A percentile compares a stretch with the other conserved stretches of the same genome.
Evolutionary conservation across 2,113 vertebrate species (phyloP).

Genomic region (Nothoprocta perdicaria): DNA sequence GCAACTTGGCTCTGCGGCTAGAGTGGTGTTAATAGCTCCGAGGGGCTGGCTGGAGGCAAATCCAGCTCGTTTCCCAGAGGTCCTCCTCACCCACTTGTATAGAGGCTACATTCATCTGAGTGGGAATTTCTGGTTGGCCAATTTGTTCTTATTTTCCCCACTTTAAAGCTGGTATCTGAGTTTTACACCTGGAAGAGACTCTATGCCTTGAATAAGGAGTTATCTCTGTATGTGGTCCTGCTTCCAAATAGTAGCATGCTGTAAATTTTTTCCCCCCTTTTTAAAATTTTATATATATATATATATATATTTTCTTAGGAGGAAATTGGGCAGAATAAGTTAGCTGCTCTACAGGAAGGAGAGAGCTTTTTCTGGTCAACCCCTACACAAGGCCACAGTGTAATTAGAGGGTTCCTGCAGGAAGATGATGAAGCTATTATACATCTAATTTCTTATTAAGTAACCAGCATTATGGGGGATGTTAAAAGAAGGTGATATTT

Average conservation of each 20-base stretch:
- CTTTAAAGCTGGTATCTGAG: neutral
- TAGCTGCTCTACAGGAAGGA: neutral
- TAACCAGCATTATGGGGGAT: neutral
- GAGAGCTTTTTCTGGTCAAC: neutral
- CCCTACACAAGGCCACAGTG: neutral
- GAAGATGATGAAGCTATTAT: neutral
- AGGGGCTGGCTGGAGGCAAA: neutral
- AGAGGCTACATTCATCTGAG: rapidly evolving
- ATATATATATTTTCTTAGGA: neutral
- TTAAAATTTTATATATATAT: too few relatives aligned
- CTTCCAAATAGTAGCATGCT: neutral
- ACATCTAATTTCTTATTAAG: neutral
- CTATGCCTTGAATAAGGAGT: neutral
- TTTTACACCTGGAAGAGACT: neutral
- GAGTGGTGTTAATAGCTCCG: neutral
- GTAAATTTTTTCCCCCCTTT: neutral
- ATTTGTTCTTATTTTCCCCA: neutral
- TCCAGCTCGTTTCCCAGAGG: neutral
- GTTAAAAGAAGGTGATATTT: neutral
- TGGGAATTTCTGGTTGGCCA: neutral
- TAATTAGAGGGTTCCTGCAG: neutral
- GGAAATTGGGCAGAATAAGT: neutral
- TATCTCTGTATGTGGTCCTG: neutral
- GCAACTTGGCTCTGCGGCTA: rapidly evolving
- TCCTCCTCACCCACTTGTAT: neutral